phyloP scores from a whole-genome alignment of 2,797 vertebrate genomes.

The Onychomys torridus region DNA sequence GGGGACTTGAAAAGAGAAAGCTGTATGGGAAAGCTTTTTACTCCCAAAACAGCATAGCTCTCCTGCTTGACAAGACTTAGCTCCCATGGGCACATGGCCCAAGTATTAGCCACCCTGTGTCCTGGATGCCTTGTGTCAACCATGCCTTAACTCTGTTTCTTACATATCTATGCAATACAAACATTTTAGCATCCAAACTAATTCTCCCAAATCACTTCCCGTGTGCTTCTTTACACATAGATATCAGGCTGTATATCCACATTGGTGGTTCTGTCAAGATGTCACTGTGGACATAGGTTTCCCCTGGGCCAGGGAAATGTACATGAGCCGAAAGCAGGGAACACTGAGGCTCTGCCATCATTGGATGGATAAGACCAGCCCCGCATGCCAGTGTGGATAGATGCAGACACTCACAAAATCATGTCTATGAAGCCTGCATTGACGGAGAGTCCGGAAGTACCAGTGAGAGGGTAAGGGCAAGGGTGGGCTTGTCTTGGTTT shows the following conservation, averaged over 20 bases:
- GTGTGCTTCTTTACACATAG: background rate
- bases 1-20: background rate
- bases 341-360: background rate
- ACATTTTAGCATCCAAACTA: background rate
- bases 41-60: background rate
- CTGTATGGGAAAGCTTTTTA: background rate
- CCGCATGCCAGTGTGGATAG: background rate
- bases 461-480: background rate
- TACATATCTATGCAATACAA: background rate
- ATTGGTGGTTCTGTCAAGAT: background rate
- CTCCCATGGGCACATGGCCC: background rate
- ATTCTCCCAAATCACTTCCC: background rate
- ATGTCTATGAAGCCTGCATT: background rate
- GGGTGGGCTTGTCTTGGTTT: slow-evolving; percentile 21
- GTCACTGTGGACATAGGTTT: background rate
- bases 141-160: background rate
- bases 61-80: background rate
- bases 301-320: background rate
- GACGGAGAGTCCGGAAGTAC: background rate
- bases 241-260: background rate
- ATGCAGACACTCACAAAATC: background rate
- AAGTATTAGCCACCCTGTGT: background rate
- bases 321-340: background rate
- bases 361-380: background rate
- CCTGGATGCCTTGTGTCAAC: background rate